Percentiles rank a stretch among this genome's conserved stretches.
Conservation (phyloP, 2,113 vertebrate genomes). For the Scomber japonicus region DNA sequence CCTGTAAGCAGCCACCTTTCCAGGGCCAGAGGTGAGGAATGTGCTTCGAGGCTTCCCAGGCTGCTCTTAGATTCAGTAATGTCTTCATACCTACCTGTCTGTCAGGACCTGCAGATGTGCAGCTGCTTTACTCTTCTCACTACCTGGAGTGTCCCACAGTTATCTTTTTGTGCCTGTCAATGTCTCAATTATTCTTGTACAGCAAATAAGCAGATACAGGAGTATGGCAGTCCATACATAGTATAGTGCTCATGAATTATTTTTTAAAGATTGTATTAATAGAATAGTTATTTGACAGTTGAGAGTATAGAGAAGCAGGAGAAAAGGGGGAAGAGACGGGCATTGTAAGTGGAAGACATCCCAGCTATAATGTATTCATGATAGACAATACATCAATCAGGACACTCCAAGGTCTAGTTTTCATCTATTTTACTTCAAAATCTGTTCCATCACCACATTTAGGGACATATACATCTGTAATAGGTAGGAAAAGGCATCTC, state of each 20-base stretch:
- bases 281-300: neutral
- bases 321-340: too few species aligned
- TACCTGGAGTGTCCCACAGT: neutral
- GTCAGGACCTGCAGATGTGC: constrained; percentile 57
- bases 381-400: too few species aligned
- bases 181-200: neutral
- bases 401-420: too few species aligned
- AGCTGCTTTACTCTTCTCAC: constrained; percentile 9
- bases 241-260: neutral
- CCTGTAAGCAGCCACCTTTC: neutral
- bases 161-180: neutral
- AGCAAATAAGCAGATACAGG: neutral
- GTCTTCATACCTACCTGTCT: constrained; percentile 31
- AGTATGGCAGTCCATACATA: too few species aligned
- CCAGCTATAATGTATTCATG: too few species aligned
- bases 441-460: neutral
- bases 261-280: too few species aligned
- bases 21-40: constrained; percentile 57
- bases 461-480: neutral
- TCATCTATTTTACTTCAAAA: too few species aligned
- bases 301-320: too few species aligned
- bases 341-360: too few species aligned
- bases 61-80: constrained; percentile 31
- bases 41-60: constrained; percentile 50
- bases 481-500: too few species aligned